Evolutionary conservation across 2,888 invertebrate genomes (phyloP).

Genomic region (Xestia rhomboidea): DNA sequence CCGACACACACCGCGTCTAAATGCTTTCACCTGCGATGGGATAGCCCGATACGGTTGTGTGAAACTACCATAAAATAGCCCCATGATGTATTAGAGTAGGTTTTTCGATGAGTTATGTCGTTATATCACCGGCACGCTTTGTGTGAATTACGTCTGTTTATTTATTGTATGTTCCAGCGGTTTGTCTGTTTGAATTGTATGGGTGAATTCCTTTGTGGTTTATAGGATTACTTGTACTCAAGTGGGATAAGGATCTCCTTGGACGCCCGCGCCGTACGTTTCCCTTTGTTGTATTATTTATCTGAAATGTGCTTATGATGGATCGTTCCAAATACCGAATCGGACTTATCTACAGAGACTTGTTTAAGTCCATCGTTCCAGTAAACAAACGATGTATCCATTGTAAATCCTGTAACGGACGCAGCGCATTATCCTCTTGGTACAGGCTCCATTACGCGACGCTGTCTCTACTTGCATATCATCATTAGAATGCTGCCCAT

Average conservation of each 20-base stretch:
- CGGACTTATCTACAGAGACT: conserved; percentile 14
- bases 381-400: conserved; percentile 26
- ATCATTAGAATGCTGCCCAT: conserved; percentile 52
- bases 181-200: conserved; percentile 55
- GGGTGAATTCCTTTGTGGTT: conserved; percentile 56
- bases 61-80: conserved; percentile 66
- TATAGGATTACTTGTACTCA: conserved; percentile 43
- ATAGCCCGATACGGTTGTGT: conserved; percentile 65
- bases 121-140: conserved; percentile 50
- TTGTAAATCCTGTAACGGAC: conserved; percentile 32
- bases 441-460: conserved; percentile 37
- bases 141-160: conserved; percentile 60
- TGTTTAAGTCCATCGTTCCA: conserved; percentile 2
- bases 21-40: conserved; percentile 70
- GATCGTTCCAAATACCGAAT: conserved; percentile 26
- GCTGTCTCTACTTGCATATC: conserved; percentile 48
- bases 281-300: conserved; percentile 55
- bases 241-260: conserved; percentile 40
- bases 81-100: conserved; percentile 62
- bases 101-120: conserved; percentile 60
- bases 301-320: conserved; percentile 42
- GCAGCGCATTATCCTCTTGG: conserved; percentile 28
- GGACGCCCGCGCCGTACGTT: conserved; percentile 30
- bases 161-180: conserved; percentile 55
- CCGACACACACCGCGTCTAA: conserved; percentile 65